Percentiles rank a stretch among this genome's conserved stretches.
Evolutionary conservation across 2,888 invertebrate genomes (phyloP).

Genomic region (Drosophila kanekoi): DNA sequence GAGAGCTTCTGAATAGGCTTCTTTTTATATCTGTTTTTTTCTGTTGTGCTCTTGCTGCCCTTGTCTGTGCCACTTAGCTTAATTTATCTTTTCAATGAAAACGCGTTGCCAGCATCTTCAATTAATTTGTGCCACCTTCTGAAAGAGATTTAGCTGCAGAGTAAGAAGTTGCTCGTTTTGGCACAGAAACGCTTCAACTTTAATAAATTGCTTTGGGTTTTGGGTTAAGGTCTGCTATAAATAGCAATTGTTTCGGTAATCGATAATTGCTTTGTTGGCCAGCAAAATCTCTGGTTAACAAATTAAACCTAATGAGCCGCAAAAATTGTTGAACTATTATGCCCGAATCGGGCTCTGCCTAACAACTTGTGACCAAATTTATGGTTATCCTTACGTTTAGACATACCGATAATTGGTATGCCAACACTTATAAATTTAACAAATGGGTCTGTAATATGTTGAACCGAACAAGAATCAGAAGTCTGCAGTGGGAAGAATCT

Average conservation of each 20-base stretch:
- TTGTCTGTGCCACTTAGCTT: conserved; percentile 45
- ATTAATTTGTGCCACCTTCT: conserved; percentile 43
- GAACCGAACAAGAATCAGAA: too few relatives aligned
- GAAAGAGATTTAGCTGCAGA: conserved; percentile 8
- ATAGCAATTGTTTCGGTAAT: conserved; percentile 31
- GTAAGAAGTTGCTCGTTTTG: conserved; percentile 7
- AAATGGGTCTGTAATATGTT: too few relatives aligned
- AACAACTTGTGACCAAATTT: background rate
- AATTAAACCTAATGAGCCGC: conserved; percentile 28
- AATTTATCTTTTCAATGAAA: conserved; percentile 52
- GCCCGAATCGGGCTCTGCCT: background rate
- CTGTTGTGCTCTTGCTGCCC: conserved; percentile 13
- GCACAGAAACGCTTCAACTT: conserved; percentile 24
- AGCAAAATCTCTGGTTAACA: conserved; percentile 32
- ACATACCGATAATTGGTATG: too few relatives aligned
- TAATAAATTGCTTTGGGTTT: conserved; percentile 48
- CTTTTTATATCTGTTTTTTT: background rate
- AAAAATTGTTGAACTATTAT: background rate
- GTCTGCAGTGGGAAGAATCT: too few relatives aligned
- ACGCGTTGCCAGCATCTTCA: conserved; percentile 35
- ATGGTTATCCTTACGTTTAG: background rate
- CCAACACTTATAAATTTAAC: too few relatives aligned
- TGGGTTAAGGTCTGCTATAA: conserved; percentile 26
- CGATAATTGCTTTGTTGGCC: conserved; percentile 51
- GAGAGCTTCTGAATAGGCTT: conserved; percentile 42